Evolutionary conservation across 2,113 vertebrate species (phyloP), one percentile per base, ranked within the genome.

Genomic region (Myiagra hebetior): DNA sequence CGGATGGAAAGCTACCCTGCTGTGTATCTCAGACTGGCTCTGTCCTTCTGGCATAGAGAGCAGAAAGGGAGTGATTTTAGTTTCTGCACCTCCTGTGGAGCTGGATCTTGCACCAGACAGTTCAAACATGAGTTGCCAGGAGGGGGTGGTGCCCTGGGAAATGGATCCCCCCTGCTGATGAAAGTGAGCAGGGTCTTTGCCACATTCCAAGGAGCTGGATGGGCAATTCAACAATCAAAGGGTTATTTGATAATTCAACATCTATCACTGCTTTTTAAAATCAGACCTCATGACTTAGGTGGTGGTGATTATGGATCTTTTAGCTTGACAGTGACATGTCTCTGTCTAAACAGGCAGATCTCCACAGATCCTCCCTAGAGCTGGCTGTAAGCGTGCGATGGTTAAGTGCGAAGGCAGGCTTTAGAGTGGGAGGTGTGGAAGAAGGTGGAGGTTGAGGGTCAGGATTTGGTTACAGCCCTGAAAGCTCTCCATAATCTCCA

Each of bases 281-380:
- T 49, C 8, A 35, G 35, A 26, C 35, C 5, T 57, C 60, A 26
- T 0, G 0, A 26, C 49, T n/a, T 26, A 35, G n/a, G 52, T 49
- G 24, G 24, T 57, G 35, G 35, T 49, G 60, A 41, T 57, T 60
- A 49, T 0, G 0, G 35, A 41, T n/a, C 50, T 26, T 57, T 57
- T 17, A 75, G 42, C 42, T 30, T 42, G 60, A 41, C 16, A 42
- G 52, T 49, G 60, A 16, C 60, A 13, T 21, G 10, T 30, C 50
- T 64, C 42, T 57, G 35, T 49, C 15, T 14, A 21, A 75, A 21
- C 52, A 57, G 30, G 19, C 10, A 21, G 13, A 14, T 49, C 19
- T 65, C 82, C 60, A 74, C 20, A 57, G 42, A 41, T 4, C 42
- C 10, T 56, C 50, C 20, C 42, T 42, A 42, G 30, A 75, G 35